Percentiles rank a stretch among this genome's conserved stretches.
Evolutionary conservation across 2,113 vertebrate genomes (phyloP).

Genomic region (Atlantisia rogersi): DNA sequence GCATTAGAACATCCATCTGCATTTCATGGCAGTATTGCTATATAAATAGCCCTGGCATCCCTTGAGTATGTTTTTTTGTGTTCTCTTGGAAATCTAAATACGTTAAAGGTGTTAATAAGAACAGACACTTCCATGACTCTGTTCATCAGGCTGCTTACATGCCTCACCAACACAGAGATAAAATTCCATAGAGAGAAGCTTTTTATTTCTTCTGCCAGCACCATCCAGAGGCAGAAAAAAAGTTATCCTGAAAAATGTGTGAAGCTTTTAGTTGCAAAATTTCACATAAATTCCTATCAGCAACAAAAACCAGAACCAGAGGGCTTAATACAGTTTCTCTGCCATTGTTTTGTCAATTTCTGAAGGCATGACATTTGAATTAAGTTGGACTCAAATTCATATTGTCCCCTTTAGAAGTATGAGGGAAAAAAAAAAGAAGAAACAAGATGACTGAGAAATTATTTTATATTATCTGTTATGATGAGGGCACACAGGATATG

Average conservation of each 20-base stretch:
- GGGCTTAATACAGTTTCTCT: not conserved
- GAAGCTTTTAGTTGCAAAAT: not conserved
- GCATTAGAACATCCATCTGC: not conserved
- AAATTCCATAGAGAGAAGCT: not conserved
- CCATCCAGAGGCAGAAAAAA: constrained; percentile 27
- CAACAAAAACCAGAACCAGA: not conserved
- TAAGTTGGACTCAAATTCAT: not conserved
- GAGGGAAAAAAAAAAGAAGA: not conserved
- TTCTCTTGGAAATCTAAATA: not conserved
- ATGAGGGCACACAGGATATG: not conserved
- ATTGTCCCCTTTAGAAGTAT: not conserved
- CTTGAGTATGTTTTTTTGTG: not conserved
- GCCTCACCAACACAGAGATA: not conserved
- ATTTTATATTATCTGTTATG: not conserved
- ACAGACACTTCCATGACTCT: not conserved
- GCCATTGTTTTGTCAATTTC: not conserved
- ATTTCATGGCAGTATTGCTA: not conserved
- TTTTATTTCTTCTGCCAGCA: constrained; percentile 5
- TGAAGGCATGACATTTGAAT: not conserved
- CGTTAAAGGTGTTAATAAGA: not conserved
- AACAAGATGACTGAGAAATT: not conserved
- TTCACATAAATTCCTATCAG: not conserved
- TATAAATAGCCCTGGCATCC: not conserved
- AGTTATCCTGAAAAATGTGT: not conserved
- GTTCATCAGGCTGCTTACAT: not conserved